Base-by-base conservation (phyloP, 1,140 invertebrate genomes). In the Macrobrachium rosenbergii region DNA sequence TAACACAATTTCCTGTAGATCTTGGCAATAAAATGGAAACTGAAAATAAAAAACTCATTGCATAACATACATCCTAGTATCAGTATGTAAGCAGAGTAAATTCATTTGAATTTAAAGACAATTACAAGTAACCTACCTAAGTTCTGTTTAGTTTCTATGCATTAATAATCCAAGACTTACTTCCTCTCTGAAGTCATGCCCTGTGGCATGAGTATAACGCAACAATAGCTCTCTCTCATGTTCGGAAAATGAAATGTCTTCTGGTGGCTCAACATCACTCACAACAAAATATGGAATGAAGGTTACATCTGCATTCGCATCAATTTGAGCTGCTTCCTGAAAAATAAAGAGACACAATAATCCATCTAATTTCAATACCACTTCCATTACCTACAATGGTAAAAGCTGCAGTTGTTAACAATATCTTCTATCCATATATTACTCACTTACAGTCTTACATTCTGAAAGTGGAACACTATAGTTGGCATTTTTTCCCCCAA, bases 271-370 rank as follows among this genome's bases (percentile, higher is more conserved):
- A 7, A 80, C 78, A 52, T 87, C 84, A 37, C 84, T 87, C 14
- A 80, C 64, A 64, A 87, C 62, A 67, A 80, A 87, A 78, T 76
- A 81, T 17, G 84, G 78, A 8, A 72, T n/a, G 59, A 87, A 87
- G 16, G 77, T 73, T 14, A 87, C 84, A 43, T 87, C 84, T 73
- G 77, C 77, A 75, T 87, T 87, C 12, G 84, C 84, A 75, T 87
- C 84, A 73, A 87, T 81, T 64, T 87, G 84, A 23, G 84, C 75
- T 60, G 84, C 84, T 73, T 79, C 84, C 84, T 87, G 37, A 73
- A n/a, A 60, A 23, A 19, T 23, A 52, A 76, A 2, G 75, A 12
- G 23, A 58, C 60, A 43, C 23, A 1, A 72, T 69, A 43, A 3
- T 52, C 10, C 10, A 52, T 75, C 23, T 17, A 62, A 5, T 23